Conservation (phyloP, 2,113 vertebrate genomes). For the Nyctereutes procyonoides region DNA sequence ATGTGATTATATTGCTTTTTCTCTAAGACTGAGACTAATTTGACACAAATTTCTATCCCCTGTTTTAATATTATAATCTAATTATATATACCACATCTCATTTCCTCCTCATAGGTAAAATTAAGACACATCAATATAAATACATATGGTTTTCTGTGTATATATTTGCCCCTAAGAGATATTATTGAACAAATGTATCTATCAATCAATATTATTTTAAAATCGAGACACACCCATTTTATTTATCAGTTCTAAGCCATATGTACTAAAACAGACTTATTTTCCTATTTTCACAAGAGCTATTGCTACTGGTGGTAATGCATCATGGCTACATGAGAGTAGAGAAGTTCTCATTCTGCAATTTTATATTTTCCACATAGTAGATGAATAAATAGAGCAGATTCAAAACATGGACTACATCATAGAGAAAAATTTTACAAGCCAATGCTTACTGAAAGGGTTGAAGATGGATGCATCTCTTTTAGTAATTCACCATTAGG, state of each 20-base stretch:
- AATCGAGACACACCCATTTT: not conserved
- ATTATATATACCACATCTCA: not conserved
- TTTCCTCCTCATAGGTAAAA: not conserved
- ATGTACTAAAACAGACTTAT: not conserved
- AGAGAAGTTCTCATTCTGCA: not conserved
- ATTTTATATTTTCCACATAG: not conserved
- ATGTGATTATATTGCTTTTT: not conserved
- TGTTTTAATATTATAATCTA: not conserved
- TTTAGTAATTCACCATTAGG: not conserved
- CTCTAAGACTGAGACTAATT: not conserved
- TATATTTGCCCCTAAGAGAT: not conserved
- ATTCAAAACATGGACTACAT: not conserved
- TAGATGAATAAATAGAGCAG: not conserved
- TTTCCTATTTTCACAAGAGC: constrained; percentile 17
- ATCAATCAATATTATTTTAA: not conserved
- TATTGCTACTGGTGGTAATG: not conserved
- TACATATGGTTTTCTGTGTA: not conserved
- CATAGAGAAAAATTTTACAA: constrained; percentile 10
- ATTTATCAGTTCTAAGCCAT: not conserved
- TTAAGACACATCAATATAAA: not conserved
- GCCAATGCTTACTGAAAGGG: not conserved
- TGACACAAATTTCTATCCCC: not conserved
- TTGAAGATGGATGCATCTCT: not conserved
- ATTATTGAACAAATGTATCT: not conserved
- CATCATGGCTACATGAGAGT: not conserved